Base-by-base conservation (phyloP, 2,888 invertebrate genomes). In the Plebejus anna region DNA sequence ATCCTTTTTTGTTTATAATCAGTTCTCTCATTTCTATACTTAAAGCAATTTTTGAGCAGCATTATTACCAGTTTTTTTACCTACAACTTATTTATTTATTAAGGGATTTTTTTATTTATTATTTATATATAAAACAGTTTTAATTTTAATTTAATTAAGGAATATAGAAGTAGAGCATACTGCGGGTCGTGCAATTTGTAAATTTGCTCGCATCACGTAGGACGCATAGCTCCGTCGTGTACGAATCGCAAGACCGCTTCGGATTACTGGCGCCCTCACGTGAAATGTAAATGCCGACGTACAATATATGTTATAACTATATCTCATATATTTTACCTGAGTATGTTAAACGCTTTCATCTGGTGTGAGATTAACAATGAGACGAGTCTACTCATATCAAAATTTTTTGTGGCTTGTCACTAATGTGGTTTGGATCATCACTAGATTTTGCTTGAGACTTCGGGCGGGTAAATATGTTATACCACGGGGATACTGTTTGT, bases 221-320 rank as follows among this genome's bases (percentile, higher is more conserved):
- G 82, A 81, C 84, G 86, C 85, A 87, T 87, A 88, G 82, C 84
- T 87, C 76, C 78, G 81, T 82, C 82, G 83, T 81, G 83, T 83
- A 83, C 84, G 86, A 88, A 89, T 89, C 86, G 87, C 83, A 80
- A 83, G 84, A 81, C 88, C 87, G 85, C 86, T 78, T 85, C 79
- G 84, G 84, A 89, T 88, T 82, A 81, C 84, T 87, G 80, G 36
- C 61, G 75, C 75, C 76, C 78, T 76, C 66, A 72, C 70, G 55
- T 76, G 16, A 59, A 76, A 47, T 66, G 57, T 75, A 22, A 75
- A 75, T 70, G 75, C 36, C 59, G 7, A 70, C n/a, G 47, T 57
- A 55, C 0, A 28, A 36, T 66, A 36, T 22, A 22, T 22, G 22
- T 22, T 22, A 22, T 36, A 32, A 9, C 16, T 16, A 66, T 36